phyloP scores from a whole-genome alignment of 2,113 vertebrate genomes.

The Caretta caretta region DNA sequence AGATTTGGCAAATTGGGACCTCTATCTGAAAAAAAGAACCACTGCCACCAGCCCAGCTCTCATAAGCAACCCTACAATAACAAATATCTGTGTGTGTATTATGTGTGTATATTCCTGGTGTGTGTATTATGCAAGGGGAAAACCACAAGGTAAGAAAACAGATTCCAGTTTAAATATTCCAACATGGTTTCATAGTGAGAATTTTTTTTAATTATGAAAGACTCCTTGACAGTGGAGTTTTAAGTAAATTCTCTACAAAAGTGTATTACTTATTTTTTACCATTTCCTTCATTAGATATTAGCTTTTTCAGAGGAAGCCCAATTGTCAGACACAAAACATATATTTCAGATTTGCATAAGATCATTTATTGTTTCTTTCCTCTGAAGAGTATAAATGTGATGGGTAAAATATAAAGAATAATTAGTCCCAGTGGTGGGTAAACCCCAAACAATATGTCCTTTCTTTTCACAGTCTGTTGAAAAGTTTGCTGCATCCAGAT shows the following conservation, averaged over 20 bases:
- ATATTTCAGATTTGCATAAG: constrained; percentile 74
- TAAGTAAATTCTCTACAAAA: constrained; percentile 46
- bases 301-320: constrained; percentile 55
- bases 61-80: constrained; percentile 36
- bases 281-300: constrained; percentile 26
- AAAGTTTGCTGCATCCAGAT: constrained; percentile 70
- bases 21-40: neutral
- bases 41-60: neutral
- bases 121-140: constrained; percentile 34
- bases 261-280: constrained; percentile 55
- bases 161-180: constrained; percentile 37
- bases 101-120: neutral
- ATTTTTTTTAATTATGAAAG: constrained; percentile 38
- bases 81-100: constrained; percentile 2
- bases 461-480: constrained; percentile 56
- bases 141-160: constrained; percentile 62
- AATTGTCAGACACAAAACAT: constrained; percentile 53
- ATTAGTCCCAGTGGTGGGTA: constrained; percentile 73
- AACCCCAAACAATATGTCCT: constrained; percentile 58
- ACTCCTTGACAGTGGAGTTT: constrained; percentile 39
- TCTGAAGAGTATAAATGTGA: constrained; percentile 74
- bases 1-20: constrained; percentile 28
- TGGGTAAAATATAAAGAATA: constrained; percentile 73
- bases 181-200: constrained; percentile 33
- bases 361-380: constrained; percentile 76